A percentile compares a stretch with the other conserved stretches of the same genome.
These are phyloP conservation scores for Bungarus multicinctus DNA, from an alignment of 2,113 vertebrate species.

Conservation along the genomic window DNA sequence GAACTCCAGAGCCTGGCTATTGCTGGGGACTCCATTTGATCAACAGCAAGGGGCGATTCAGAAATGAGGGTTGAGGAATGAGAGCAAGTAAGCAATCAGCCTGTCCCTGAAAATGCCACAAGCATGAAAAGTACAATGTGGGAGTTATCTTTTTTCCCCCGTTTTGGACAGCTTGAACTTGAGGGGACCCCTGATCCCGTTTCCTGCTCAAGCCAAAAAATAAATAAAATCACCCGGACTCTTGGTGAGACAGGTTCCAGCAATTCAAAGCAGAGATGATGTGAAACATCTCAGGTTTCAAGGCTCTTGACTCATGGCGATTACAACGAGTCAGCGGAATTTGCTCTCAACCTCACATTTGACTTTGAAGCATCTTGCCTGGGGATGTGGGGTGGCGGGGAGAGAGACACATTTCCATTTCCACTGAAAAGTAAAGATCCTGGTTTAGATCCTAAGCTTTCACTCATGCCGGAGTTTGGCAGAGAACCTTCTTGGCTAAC, in stretches of 20 bases:
- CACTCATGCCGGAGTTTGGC: background rate
- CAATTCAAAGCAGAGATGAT: background rate
- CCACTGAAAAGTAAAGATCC: background rate
- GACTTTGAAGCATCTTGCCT: background rate
- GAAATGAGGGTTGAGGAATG: background rate
- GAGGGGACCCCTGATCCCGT: background rate
- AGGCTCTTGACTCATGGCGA: background rate
- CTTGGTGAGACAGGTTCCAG: conserved; percentile 18
- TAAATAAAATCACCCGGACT: background rate
- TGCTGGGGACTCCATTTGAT: background rate
- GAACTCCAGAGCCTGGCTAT: background rate
- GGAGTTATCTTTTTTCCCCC: background rate
- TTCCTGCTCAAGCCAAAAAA: background rate
- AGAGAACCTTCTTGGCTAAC: background rate
- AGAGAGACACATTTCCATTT: background rate
- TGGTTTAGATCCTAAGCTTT: background rate
- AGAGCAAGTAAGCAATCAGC: background rate
- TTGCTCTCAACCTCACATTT: background rate
- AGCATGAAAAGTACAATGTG: fast-evolving
- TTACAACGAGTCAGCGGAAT: background rate
- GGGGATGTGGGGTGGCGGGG: fast-evolving
- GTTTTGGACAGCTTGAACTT: background rate
- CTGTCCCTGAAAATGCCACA: fast-evolving
- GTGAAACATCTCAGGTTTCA: background rate
- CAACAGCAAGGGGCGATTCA: background rate